These are phyloP conservation scores for Stictonetta naevosa DNA, from an alignment of 2,113 vertebrate species.

Conservation along the genomic window DNA sequence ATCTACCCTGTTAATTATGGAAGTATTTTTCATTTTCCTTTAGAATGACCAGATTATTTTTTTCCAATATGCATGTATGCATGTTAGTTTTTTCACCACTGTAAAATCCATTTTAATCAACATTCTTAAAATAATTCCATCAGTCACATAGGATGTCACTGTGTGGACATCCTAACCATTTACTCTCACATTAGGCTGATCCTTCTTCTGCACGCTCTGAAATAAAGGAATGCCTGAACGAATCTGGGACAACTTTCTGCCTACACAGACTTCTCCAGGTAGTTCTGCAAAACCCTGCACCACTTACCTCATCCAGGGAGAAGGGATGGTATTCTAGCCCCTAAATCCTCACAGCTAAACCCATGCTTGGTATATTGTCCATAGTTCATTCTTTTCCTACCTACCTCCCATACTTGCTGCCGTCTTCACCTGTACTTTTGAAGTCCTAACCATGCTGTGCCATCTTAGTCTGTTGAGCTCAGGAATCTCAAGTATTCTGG, in stretches of 20 bases:
- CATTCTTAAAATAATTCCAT: background rate
- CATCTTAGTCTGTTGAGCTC: background rate
- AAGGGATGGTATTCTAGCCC: background rate
- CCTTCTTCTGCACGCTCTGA: background rate
- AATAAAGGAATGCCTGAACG: background rate
- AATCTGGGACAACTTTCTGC: background rate
- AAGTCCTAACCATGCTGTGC: background rate
- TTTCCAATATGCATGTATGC: background rate
- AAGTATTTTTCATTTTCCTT: background rate
- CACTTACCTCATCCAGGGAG: background rate
- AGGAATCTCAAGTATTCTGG: background rate
- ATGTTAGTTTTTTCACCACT: background rate
- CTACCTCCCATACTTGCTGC: accelerated
- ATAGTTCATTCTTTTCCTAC: background rate
- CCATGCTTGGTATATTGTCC: background rate
- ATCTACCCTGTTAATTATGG: background rate
- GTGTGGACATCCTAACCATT: background rate
- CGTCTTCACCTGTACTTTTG: background rate
- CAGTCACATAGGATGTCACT: background rate
- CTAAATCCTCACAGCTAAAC: background rate
- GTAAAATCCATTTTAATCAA: background rate
- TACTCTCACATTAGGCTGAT: background rate
- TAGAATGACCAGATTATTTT: background rate
- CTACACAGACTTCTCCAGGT: background rate
- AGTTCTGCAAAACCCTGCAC: background rate